Evolutionary conservation across 2,797 vertebrate species (phyloP), one percentile per base, ranked within the genome.

Genomic region (Sebastes cheni): DNA sequence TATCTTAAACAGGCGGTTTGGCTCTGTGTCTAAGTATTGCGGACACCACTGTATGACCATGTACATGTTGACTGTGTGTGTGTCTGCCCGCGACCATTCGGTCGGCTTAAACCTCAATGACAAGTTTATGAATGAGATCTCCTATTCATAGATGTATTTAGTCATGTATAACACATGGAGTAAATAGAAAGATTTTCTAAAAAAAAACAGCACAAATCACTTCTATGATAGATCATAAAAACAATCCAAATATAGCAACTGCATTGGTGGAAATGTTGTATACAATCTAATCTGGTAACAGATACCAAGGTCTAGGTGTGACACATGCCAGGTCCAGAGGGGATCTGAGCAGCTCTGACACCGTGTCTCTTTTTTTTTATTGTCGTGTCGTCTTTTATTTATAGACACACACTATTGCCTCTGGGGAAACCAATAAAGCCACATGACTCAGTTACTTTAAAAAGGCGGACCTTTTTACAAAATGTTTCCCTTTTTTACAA

Each of bases 371-470:
- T 34, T 80, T 56, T 80, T 72, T 77, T 85, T 70, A 83, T 79
- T 89, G 72, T 82, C 29, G n/a, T 69, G 34, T 77, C 36, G 72
- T 80, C 56, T 75, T 83, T 89, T 92, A 90, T 91, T 87, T 85
- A 85, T 82, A 88, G 80, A 67, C 62, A 69, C 30, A 75, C 78
- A 71, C 61, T 59, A 6, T 46, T 71, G 80, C 80, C 88, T 82
- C 67, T 23, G 55, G 74, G 82, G 75, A 82, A 77, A 60, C 64
- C 72, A 82, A 90, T 85, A 85, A 91, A 89, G 77, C 65, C 54
- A 56, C 74, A 90, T 72, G 87, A 86, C 61, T 81, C 69, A 75
- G 65, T 75, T 75, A 62, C 70, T 86, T 88, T 11, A 62, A 75
- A 87, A 59, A 65, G 74, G 36, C 56, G 34, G 56, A 58, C 78